Base-by-base conservation (phyloP, 2,888 invertebrate genomes). In the Calameuta pallipes region DNA sequence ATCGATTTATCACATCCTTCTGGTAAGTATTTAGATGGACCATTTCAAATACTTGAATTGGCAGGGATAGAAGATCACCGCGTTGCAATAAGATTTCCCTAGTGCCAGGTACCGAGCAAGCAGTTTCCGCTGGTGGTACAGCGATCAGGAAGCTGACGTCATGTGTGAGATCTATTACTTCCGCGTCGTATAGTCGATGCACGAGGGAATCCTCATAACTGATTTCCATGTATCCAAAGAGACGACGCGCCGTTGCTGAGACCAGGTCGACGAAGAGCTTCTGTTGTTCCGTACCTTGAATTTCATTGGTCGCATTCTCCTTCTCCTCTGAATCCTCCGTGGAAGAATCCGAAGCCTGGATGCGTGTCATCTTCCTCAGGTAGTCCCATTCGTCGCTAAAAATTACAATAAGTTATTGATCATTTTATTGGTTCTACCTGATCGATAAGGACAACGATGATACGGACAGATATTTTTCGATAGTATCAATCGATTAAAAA, bases 1-100 rank as follows among this genome's bases (percentile, higher is more conserved):
- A 99, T 89, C 97, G 95, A 87, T 96, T 95, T 77, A 99, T 95
- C 82, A 99, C 96, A 85, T 96, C 96, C 75, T 95, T 95, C 89
- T 98, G 98, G 92, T 99, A 99, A 3, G 99, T 98, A 88, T 96
- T 96, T 82, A 99, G 93, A 90, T 99, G 98, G 81, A 98, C 97
- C 98, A 97, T 96, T 94, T 98, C 96, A 88, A 97, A 97, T 0
- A 97, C 97, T 92, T 98, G 98, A 71, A 99, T 96, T 0, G 99
- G 98, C 78, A 99, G 93, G 81, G 97, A 96, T 73, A 97, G 94
- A 77, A 98, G 93, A 89, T 98, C 98, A 9, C 96, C 96, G 78
- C 97, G 94, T 87, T 97, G 96, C 0, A 97, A 93, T 1, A 98
- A 93, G 76, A 97, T 95, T 90, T 98, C 98, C 75, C 96, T 94